These are phyloP conservation scores for Alaudala cheleensis DNA, from an alignment of 2,113 vertebrate species.

Conservation along the genomic window DNA sequence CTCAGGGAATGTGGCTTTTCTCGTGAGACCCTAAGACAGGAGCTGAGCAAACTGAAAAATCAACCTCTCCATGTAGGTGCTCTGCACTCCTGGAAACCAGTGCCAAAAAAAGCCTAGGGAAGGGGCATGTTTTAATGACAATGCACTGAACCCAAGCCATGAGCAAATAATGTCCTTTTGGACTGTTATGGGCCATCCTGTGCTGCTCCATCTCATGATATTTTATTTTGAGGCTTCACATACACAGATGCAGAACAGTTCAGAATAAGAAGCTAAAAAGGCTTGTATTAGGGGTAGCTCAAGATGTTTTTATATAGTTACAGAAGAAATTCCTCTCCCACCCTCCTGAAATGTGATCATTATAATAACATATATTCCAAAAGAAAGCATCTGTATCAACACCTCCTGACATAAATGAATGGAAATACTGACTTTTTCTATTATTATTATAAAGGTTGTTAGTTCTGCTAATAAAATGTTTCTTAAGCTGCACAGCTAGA, in stretches of 20 bases:
- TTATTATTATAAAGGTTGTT: constrained; percentile 60
- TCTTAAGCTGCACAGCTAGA: constrained; percentile 54
- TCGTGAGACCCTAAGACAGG: neutral
- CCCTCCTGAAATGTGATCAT: constrained; percentile 29
- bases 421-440: constrained; percentile 43
- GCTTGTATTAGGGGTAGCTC: neutral
- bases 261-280: neutral
- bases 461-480: constrained; percentile 61
- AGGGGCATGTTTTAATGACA: accelerated
- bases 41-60: neutral
- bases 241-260: neutral
- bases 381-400: constrained; percentile 52
- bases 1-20: neutral
- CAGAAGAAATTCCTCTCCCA: constrained; percentile 40
- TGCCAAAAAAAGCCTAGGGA: neutral
- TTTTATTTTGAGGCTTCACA: neutral
- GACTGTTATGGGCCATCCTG: neutral
- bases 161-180: neutral
- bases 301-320: neutral
- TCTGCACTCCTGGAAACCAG: neutral
- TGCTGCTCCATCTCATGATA: neutral
- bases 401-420: constrained; percentile 5
- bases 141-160: neutral
- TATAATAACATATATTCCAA: constrained; percentile 37
- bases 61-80: neutral